These are phyloP conservation scores for Epizoanthus stellaris DNA, from an alignment of 92 coral and sea anemone genomes.

Conservation along the genomic window DNA sequence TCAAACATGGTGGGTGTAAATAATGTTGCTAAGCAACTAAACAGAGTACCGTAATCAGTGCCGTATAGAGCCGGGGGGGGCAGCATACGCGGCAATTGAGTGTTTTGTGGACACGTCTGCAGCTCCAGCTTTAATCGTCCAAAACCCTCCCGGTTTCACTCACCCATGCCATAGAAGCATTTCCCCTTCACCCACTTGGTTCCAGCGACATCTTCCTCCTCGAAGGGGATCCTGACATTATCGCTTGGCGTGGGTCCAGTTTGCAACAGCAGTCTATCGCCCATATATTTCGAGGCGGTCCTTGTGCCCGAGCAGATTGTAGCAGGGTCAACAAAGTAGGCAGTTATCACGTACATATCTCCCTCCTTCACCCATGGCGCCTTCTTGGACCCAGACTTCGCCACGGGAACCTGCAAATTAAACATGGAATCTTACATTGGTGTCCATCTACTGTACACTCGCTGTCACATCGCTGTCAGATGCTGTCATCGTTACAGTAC, in stretches of 20 bases:
- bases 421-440: neutral
- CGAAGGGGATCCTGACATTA: constrained; percentile 65
- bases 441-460: neutral
- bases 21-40: too few species aligned
- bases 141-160: neutral
- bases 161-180: constrained; percentile 86
- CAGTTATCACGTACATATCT: constrained; percentile 80
- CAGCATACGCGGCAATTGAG: too few species aligned
- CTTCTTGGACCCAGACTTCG: constrained; percentile 45
- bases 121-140: neutral
- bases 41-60: too few species aligned
- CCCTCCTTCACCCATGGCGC: constrained; percentile 79
- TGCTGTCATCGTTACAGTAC: too few species aligned
- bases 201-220: constrained; percentile 66
- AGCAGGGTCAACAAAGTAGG: constrained; percentile 79
- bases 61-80: too few species aligned
- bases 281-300: constrained; percentile 54
- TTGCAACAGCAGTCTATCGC: constrained; percentile 82
- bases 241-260: constrained; percentile 52
- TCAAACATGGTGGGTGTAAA: too few species aligned
- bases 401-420: constrained; percentile 63
- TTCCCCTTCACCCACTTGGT: constrained; percentile 84
- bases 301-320: constrained; percentile 71
- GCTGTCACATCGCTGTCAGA: too few species aligned
- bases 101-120: too few species aligned